A percentile compares a stretch with the other conserved stretches of the same genome.
Evolutionary conservation across 2,888 invertebrate species (phyloP).

Genomic region (Polyommatus icarus): DNA sequence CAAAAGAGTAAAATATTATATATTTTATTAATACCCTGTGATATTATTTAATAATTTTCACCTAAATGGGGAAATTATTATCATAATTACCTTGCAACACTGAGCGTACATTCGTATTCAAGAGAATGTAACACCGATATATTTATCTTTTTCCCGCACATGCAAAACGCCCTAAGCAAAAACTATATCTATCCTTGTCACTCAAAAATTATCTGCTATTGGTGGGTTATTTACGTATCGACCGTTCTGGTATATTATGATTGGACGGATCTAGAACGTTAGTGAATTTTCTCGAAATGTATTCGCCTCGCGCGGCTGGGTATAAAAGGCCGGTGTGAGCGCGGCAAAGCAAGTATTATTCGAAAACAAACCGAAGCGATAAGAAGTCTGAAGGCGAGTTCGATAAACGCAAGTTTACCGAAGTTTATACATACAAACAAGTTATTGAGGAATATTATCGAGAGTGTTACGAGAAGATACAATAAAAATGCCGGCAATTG

Average conservation of each 20-base stretch:
- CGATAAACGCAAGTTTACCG: slow-evolving; percentile 33
- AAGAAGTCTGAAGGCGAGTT: slow-evolving; percentile 28
- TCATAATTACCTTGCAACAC: slow-evolving; percentile 2
- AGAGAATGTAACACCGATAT: neutral
- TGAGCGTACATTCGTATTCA: neutral
- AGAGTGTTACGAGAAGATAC: slow-evolving; percentile 36
- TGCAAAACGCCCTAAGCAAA: neutral
- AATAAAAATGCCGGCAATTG: slow-evolving; percentile 65
- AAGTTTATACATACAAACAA: slow-evolving; percentile 32
- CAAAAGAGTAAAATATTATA: too few species aligned
- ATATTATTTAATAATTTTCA: too few species aligned
- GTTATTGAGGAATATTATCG: slow-evolving; percentile 33
- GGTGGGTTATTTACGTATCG: neutral
- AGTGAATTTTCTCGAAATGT: neutral
- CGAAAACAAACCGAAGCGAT: slow-evolving; percentile 26
- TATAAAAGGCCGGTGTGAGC: neutral
- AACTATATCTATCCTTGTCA: neutral
- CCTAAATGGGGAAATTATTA: neutral
- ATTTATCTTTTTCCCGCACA: neutral
- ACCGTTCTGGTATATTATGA: neutral
- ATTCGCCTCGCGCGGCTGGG: too few species aligned
- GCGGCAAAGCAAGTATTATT: slow-evolving; percentile 10
- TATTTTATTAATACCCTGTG: too few species aligned
- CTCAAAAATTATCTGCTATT: neutral
- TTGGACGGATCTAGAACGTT: slow-evolving; percentile 2